These are phyloP conservation scores for Gorsachius magnificus DNA, from an alignment of 2,797 vertebrate species.

Conservation along the genomic window DNA sequence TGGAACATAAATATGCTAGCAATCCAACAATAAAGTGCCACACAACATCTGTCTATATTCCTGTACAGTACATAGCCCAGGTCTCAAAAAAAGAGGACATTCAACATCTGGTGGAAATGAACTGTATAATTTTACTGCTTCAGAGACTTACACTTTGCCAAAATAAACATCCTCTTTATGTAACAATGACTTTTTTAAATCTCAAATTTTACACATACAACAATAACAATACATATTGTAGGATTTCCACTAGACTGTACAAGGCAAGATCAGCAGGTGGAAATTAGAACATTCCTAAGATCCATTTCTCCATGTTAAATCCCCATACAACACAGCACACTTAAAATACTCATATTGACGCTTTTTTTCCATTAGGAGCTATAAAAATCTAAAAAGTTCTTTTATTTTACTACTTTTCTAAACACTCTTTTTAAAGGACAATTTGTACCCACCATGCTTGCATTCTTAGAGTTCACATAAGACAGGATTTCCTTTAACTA, in stretches of 20 bases:
- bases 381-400: neutral
- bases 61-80: neutral
- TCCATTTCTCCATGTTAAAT: neutral
- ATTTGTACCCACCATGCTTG: neutral
- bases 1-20: neutral
- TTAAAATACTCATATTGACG: neutral
- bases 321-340: neutral
- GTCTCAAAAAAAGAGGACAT: neutral
- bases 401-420: neutral
- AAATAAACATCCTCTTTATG: constrained; percentile 12
- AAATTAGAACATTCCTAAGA: neutral
- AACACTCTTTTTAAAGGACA: neutral
- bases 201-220: neutral
- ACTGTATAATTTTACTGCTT: constrained; percentile 27
- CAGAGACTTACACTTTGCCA: constrained; percentile 38
- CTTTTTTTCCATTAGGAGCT: neutral
- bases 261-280: neutral
- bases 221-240: neutral
- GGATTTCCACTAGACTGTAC: neutral
- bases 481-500: neutral
- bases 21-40: neutral
- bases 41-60: constrained; percentile 38
- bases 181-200: constrained; percentile 28
- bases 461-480: neutral
- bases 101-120: constrained; percentile 51